Evolutionary conservation across 2,113 vertebrate species (phyloP), one percentile per base, ranked within the genome.

Genomic region (Stigmatopora argus): DNA sequence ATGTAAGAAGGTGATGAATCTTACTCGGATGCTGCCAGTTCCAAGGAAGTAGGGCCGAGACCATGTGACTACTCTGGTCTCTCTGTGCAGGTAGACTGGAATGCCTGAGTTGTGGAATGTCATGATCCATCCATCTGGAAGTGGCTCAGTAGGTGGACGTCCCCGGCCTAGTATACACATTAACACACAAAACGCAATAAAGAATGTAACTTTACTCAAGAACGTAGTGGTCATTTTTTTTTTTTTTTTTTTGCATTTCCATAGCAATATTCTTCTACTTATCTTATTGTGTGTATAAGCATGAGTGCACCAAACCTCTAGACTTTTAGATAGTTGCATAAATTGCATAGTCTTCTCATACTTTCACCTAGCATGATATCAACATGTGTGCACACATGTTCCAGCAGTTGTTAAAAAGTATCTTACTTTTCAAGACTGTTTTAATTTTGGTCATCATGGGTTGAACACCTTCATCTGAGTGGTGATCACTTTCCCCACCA

Each of bases 361-460:
- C 26, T 31, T 31, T 1, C 26, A 31, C 3, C 26, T 31, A 31
- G 26, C 26, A 31, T 31, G 26, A 31, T 31, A 31, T 31, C 26
- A 3, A 31, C 26, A n/a, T n/a, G 26, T 31, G 26, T 31, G 26
- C 26, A 13, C 13, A 26, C 9, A 53, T 9, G 18, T n/a, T 31
- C 26, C 26, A 31, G 26, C 3, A 31, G 26, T 31, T 31, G 26
- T 1, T 31, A 31, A 31, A 31, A 31, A 31, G 26, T 46, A 60
- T 90, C 96, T 94, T 90, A 99, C 97, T 98, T 92, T 98, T 99
- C 81, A 99, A 91, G 47, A 99, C 95, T 48, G 97, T 99, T 92
- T 99, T 99, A 82, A 99, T 98, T 94, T 98, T 99, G 92, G 96
- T 98, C 93, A 98, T 95, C 97, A 99, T 97, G 31, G 97, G 97